Conservation (phyloP, 2,113 vertebrate genomes). For the Marcusenius ussheri region DNA sequence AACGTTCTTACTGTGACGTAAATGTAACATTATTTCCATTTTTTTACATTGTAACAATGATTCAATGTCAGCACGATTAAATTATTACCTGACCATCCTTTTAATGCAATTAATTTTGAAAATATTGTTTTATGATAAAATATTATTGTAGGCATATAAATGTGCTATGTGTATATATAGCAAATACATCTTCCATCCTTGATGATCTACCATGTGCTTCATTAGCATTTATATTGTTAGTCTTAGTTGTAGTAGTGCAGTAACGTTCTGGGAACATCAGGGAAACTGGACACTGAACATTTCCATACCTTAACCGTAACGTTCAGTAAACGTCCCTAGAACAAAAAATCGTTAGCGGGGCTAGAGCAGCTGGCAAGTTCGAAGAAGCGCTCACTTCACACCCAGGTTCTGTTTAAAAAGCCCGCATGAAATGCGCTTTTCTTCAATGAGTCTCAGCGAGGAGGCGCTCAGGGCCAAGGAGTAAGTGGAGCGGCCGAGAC, state of each 20-base stretch:
- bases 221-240: background rate
- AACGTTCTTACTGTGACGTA: background rate
- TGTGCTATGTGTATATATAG: background rate
- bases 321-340: background rate
- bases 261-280: background rate
- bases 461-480: background rate
- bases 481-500: constrained; percentile 5
- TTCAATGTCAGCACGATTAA: background rate
- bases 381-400: background rate
- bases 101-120: background rate
- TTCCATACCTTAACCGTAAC: background rate
- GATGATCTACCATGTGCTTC: background rate
- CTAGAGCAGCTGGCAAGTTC: background rate
- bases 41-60: background rate
- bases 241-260: background rate
- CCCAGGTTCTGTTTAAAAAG: background rate
- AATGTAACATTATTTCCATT: background rate
- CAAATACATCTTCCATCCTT: background rate
- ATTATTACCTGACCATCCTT: background rate
- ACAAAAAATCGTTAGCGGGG: background rate
- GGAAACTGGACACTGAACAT: background rate
- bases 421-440: constrained; percentile 1
- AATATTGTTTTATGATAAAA: background rate
- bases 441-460: constrained; percentile 19
- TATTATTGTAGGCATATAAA: background rate